These are phyloP conservation scores for Narcine bancroftii DNA, from an alignment of 2,113 vertebrate genomes.

Conservation along the genomic window DNA sequence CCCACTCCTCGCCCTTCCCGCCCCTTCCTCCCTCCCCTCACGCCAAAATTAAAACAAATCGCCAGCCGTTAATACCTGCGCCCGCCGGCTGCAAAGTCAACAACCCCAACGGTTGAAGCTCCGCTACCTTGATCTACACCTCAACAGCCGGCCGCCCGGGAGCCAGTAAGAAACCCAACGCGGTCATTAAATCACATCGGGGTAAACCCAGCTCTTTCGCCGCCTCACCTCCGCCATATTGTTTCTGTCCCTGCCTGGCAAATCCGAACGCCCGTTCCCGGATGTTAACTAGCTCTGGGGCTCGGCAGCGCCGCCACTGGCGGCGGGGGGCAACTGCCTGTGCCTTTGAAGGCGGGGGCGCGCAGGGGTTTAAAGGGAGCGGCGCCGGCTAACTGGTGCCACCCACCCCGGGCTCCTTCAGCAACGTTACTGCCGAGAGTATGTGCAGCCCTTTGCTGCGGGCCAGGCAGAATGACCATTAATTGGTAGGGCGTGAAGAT, in stretches of 20 bases:
- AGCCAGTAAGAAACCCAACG: constrained; percentile 2
- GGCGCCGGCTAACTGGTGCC: neutral
- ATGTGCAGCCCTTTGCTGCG: no score
- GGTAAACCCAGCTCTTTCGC: constrained; percentile 18
- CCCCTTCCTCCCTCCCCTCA: neutral
- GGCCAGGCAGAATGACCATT: no score
- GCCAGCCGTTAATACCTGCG: neutral
- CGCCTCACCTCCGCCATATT: constrained; percentile 37
- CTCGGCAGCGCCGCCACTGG: neutral
- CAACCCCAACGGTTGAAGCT: neutral
- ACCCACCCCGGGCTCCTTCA: no score
- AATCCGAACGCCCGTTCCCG: constrained; percentile 16
- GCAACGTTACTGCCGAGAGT: no score
- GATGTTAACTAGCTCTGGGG: neutral
- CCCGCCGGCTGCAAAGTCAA: neutral
- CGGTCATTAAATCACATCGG: constrained; percentile 9
- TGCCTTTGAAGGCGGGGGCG: neutral
- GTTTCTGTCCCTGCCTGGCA: constrained; percentile 33
- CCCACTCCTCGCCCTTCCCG: no score
- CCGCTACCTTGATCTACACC: neutral
- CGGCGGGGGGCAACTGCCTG: neutral
- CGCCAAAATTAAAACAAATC: neutral
- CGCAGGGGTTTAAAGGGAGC: neutral
- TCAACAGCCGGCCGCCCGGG: constrained; percentile 21
- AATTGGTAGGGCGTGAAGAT: no score